Evolutionary conservation across 1,140 invertebrate genomes (phyloP), one percentile per base, ranked within the genome.

Genomic region (Psilanteris sp.): DNA sequence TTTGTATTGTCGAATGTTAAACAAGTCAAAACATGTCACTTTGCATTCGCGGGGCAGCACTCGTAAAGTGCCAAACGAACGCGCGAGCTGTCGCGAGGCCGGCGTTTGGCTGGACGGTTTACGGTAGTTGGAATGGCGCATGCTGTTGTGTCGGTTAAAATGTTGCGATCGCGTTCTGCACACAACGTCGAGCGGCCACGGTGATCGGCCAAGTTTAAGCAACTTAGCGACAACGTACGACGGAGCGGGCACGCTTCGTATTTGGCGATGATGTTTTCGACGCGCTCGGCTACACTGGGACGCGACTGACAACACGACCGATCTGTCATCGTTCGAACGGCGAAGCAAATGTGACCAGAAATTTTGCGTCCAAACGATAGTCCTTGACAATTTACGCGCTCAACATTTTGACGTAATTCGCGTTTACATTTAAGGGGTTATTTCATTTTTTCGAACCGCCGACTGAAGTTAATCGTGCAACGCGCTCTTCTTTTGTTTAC

Each of bases 41-140:
- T 61, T 34, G 37, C 24, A 44, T 54, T 54, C 36, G 18, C 9
- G 5, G 16, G 9, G 41, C 29, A 22, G 27, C 27, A 43, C 26
- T 72, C 48, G 22, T 55, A 54, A 39, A 72, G 29, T 29, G 55
- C 55, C 22, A 62, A 55, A 34, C 37, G 55, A 54, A 62, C 41
- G 5, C 68, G 57, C 18, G 67, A 34, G 29, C 54, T 46, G 26
- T 54, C 14, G 9, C 54, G 41, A 31, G 46, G 7, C 13, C 64
- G 29, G 10, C 37, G 57, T 24, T 18, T 32, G 1, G 59, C 34
- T 8, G 15, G 52, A 39, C 41, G 59, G 22, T 24, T 57, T 32
- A 26, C 24, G 55, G 37, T 26, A 59, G 13, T 41, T 6, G 68
- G 10, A 34, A 36, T 29, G 22, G 32, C 15, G 13, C 32, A 5